Base-by-base conservation (phyloP, 2,888 invertebrate genomes). In the Trichacis sp. region DNA sequence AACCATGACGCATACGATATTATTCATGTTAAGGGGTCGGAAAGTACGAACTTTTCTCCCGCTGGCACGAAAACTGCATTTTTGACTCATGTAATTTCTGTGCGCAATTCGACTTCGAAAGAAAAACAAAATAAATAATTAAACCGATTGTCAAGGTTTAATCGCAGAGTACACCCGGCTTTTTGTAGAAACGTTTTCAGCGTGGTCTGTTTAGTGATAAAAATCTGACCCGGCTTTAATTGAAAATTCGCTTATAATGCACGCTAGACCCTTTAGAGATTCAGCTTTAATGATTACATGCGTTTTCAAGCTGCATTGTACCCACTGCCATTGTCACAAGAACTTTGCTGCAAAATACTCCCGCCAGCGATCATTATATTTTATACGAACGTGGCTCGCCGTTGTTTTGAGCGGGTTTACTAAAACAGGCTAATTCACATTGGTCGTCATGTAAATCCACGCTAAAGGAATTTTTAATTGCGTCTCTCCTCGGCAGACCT, bases 291-390 rank as follows among this genome's bases (percentile, higher is more conserved):
- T 20, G 46, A 47, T 47, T 47, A 29, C 29, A 47, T 12, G 46
- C 24, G 46, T 47, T 47, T 20, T 12, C 12, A 47, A n/a, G 12
- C 29, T 1, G 46, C 29, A 47, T 47, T 47, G 46, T 47, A 18
- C 20, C 19, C 29, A 4, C 15, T 24, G 24, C 20, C 29, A 47
- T 47, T 47, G 46, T 47, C 15, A 24, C 46, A 47, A 47, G 19
- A 20, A 29, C 19, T 18, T 5, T 15, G 29, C 46, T 20, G 46
- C 46, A 14, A 24, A 47, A 47, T 47, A 47, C 46, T 47, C 18
- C 46, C 46, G 46, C 46, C 12, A 47, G 46, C 46, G 18, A 47
- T 47, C 46, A 47, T 47, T 47, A 47, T 47, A 47, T 42, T 42
- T 42, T 42, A 17, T 42, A 42, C 17, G 14, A 17, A 17, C 42